These are phyloP conservation scores for Aphidius gifuensis DNA, from an alignment of 1,140 invertebrate species.

Conservation along the genomic window DNA sequence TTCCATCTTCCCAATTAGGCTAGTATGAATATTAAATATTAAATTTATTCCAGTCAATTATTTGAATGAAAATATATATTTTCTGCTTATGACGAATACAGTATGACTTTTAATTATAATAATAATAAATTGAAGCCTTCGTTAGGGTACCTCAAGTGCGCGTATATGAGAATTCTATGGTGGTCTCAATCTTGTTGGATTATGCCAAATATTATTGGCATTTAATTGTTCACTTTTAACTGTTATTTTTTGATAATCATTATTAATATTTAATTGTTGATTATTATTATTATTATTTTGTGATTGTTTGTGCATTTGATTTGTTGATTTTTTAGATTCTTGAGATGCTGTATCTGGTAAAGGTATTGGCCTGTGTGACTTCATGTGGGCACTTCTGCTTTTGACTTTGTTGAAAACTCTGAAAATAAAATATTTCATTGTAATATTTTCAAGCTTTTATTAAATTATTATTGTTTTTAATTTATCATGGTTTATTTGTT, in stretches of 20 bases:
- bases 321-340: constrained; percentile 48
- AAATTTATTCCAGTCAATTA: no score
- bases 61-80: not conserved
- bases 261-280: constrained; percentile 30
- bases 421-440: constrained; percentile 46
- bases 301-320: constrained; percentile 32
- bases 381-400: constrained; percentile 97
- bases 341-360: constrained; percentile 53
- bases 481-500: not conserved
- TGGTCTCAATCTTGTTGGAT: constrained; percentile 51
- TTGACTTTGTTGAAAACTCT: constrained; percentile 97
- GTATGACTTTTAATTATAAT: not conserved
- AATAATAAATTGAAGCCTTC: constrained; percentile 38
- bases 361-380: constrained; percentile 79
- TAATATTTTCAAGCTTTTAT: no score
- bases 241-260: constrained; percentile 30
- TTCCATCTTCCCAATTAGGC: not conserved
- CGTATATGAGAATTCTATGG: constrained; percentile 48
- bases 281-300: constrained; percentile 10
- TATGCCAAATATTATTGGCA: constrained; percentile 38
- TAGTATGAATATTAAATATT: no score
- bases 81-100: not conserved
- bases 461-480: not conserved
- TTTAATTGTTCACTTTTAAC: constrained; percentile 30
- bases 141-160: constrained; percentile 53